These are phyloP conservation scores for Takifugu flavidus DNA, from an alignment of 2,113 vertebrate species.

Conservation along the genomic window DNA sequence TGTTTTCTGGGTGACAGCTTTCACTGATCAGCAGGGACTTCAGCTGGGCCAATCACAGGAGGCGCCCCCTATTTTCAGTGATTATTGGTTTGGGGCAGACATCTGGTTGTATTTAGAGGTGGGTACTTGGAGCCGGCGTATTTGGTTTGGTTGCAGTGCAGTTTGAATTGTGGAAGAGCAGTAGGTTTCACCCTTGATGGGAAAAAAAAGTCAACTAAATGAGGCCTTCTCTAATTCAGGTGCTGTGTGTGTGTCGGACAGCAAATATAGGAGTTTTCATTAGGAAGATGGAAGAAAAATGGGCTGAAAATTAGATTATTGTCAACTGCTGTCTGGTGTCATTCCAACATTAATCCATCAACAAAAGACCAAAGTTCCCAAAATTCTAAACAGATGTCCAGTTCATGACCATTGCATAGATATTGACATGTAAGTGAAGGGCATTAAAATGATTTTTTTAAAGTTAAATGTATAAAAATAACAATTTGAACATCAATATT, in stretches of 20 bases:
- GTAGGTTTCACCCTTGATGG: slow-evolving; percentile 40
- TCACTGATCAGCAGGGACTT: slow-evolving; percentile 62
- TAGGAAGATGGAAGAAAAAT: slow-evolving; percentile 7
- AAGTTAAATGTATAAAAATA: no score
- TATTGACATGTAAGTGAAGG: no score
- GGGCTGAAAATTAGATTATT: slow-evolving; percentile 10
- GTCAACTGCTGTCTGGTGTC: background rate
- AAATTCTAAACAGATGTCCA: no score
- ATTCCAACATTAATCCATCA: no score
- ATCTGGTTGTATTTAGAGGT: slow-evolving; percentile 69
- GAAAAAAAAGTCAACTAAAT: slow-evolving; percentile 61
- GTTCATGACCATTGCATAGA: no score
- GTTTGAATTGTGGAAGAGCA: slow-evolving; percentile 46
- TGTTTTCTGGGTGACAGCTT: slow-evolving; percentile 64
- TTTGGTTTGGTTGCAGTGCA: slow-evolving; percentile 56
- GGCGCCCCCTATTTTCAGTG: slow-evolving; percentile 47
- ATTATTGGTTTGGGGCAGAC: slow-evolving; percentile 58
- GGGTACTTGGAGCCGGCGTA: slow-evolving; percentile 45
- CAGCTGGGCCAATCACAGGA: slow-evolving; percentile 34
- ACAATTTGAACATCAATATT: no score
- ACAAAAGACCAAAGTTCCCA: no score
- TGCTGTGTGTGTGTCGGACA: slow-evolving; percentile 17
- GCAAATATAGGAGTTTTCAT: slow-evolving; percentile 26
- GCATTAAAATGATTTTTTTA: no score
- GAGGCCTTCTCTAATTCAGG: slow-evolving; percentile 35